These are phyloP conservation scores for Anguilla rostrata DNA, from an alignment of 2,113 vertebrate species.

Conservation along the genomic window DNA sequence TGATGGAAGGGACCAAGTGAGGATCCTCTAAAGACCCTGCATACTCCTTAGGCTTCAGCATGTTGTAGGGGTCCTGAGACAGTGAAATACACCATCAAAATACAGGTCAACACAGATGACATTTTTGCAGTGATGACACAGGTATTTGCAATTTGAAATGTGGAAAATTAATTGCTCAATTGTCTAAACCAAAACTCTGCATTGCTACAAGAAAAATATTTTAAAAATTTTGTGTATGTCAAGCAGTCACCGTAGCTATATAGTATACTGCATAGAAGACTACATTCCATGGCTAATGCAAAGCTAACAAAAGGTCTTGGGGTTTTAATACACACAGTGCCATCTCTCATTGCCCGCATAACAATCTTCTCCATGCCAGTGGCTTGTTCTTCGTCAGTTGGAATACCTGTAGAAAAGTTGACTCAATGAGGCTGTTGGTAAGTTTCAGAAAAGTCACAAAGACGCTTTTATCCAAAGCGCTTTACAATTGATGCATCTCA, in stretches of 20 bases:
- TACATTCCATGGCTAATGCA: background rate
- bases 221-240: background rate
- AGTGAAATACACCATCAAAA: background rate
- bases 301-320: background rate
- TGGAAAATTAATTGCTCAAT: no score
- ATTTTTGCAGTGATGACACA: background rate
- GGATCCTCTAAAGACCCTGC: constrained; percentile 82
- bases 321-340: constrained; percentile 59
- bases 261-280: background rate
- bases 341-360: constrained; percentile 67
- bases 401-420: constrained; percentile 60
- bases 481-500: no score
- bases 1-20: constrained; percentile 82
- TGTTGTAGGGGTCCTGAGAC: constrained; percentile 78
- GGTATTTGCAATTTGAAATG: no score
- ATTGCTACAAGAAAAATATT: no score
- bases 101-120: background rate
- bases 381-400: constrained; percentile 82
- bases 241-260: background rate
- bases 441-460: background rate
- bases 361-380: constrained; percentile 79
- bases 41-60: constrained; percentile 74
- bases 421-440: no score
- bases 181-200: no score
- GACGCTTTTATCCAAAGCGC: no score